phyloP scores from a whole-genome alignment of 2,888 invertebrate species.

The Itoplectis maculator region DNA sequence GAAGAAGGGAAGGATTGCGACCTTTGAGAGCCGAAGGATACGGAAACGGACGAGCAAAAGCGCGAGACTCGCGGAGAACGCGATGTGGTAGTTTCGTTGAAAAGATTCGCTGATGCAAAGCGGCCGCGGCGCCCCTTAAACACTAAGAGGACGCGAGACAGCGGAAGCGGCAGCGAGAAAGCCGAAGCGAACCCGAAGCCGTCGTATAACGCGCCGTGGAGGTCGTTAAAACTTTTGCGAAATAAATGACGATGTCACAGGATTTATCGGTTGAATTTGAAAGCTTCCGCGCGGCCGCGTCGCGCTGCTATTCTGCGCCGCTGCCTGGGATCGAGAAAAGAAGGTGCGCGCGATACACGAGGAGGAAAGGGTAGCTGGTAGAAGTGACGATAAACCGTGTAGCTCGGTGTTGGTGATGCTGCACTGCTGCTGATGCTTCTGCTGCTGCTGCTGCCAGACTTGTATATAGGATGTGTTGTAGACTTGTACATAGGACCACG shows the following conservation, averaged over 20 bases:
- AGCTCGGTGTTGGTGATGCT: conserved; percentile 15
- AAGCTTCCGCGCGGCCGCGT: conserved; percentile 18
- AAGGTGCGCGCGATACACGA: conserved; percentile 18
- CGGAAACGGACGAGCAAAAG: conserved; percentile 50
- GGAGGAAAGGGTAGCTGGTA: conserved; percentile 22
- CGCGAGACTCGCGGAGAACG: conserved; percentile 4
- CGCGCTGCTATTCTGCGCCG: not conserved
- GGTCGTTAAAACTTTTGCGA: conserved; percentile 61
- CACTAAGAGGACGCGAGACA: conserved; percentile 23
- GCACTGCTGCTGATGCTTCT: too few relatives aligned
- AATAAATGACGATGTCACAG: conserved; percentile 52
- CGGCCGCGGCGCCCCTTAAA: conserved; percentile 24
- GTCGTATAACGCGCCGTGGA: conserved; percentile 45
- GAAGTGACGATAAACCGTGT: conserved; percentile 51
- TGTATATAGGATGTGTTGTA: conserved; percentile 14
- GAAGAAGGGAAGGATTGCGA: conserved; percentile 22
- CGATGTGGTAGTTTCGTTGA: conserved; percentile 20
- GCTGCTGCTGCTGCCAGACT: not conserved
- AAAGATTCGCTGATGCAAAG: conserved; percentile 53
- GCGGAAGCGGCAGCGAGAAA: not conserved
- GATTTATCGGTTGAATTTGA: conserved; percentile 59
- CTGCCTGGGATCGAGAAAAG: not conserved
- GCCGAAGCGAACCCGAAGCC: conserved; percentile 21
- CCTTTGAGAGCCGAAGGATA: conserved; percentile 24
- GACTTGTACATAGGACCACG: conserved; percentile 4